Evolutionary conservation across 2,113 vertebrate species (phyloP), one percentile per base, ranked within the genome.

Genomic region (Sminthopsis crassicaudata): DNA sequence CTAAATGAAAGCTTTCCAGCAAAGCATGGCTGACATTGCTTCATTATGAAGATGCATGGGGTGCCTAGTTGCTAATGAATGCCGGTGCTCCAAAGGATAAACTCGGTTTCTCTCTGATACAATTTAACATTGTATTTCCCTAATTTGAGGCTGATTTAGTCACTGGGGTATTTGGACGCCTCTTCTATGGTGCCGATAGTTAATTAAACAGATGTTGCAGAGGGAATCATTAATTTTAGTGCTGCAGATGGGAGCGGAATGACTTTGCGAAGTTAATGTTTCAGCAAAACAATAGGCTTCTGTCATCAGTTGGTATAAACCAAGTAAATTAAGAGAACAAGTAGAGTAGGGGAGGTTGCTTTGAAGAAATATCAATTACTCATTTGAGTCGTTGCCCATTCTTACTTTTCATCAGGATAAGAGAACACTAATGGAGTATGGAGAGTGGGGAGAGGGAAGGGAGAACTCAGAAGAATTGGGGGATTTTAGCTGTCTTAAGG

Each of bases 201-300:
- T 99, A 99, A 99, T 99, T 99, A 99, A 99, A 98, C 98, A 99
- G 98, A 99, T 99, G 98, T 98, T 99, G 98, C 98, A 98, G 96
- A 98, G 98, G 98, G 98, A 99, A 99, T 99, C 98, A 99, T 99
- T 99, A 99, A 99, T 99, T 99, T 99, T 98, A 99, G 98, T 98
- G 98, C 98, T 97, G 97, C 98, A 99, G 98, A 99, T 99, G 98
- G 98, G 98, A 99, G 97, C n/a, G 0, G 98, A 99, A 99, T 98
- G 98, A 99, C 98, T 99, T 99, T 98, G 98, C 97, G 98, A 98
- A 99, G 98, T 99, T 99, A 99, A 99, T 99, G 98, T 98, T 98
- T 99, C 98, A 99, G 98, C 98, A 99, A 99, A 99, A 99, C 98
- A 99, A 99, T 98, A 98, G 98, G 98, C 98, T 98, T 98, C 98